Base-by-base conservation (phyloP, 2,797 vertebrate genomes). In the Urocyon cinereoargenteus region DNA sequence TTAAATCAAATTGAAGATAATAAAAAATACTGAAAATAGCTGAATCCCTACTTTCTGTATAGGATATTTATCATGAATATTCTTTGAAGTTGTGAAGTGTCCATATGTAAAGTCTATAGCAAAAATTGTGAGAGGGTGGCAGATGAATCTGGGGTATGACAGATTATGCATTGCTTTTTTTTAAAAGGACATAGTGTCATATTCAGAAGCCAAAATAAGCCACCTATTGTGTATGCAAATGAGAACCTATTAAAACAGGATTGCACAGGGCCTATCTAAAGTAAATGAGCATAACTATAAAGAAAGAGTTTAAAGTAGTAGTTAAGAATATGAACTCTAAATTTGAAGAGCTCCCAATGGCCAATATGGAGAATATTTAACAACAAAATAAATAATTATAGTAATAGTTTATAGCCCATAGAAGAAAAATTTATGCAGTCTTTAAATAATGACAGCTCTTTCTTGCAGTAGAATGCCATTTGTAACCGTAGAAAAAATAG, bases 301-400 rank as follows among this genome's bases (percentile, higher is more conserved):
- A 70, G 59, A 72, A 90, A 2, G 24, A 72, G 34, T 77, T 78
- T 64, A 70, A 8, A 73, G 31, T 7, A 84, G 21, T 90, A 21
- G 66, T 85, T 89, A 72, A 91, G 34, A 91, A 92, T 13, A 19
- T 26, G 13, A 15, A 49, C 62, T 91, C 75, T 88, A 86, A 90
- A 90, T 11, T 53, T 64, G 94, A 90, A 79, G 6, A 2, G 22
- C 64, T 94, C 70, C 66, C 28, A 49, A 18, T 59, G 31, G 31
- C 19, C 31, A 95, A 75, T 62, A 49, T 45, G 49, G 34, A 34
- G 31, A 55, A 88, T 83, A 82, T 89, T n/a, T 93, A 45, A n/a
- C 55, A 85, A 91, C 13, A 91, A 55, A 86, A 96, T 75, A 92
- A 96, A 89, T 73, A 95, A 91, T 68, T 89, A 93, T 6, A 97